Base-by-base conservation (phyloP, 2,113 vertebrate species). In the Otis tarda region DNA sequence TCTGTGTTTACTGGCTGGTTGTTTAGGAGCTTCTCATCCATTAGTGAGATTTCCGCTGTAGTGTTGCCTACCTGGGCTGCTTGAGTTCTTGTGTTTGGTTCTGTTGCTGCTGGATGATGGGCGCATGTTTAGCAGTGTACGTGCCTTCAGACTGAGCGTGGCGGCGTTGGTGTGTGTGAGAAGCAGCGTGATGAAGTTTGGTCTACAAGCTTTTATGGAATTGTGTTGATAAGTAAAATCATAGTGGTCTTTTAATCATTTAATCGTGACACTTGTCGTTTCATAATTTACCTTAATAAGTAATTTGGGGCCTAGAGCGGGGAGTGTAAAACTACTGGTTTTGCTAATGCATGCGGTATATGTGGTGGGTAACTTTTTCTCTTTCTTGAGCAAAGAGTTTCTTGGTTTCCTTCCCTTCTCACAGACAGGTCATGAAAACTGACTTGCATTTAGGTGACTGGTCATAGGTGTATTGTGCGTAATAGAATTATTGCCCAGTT, bases 1-100 rank as follows among this genome's bases (percentile, higher is more conserved):
- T 22, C 3, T 50, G 3, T 16, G 61, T 41, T 65, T 19, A 5
- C 16, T 49, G 35, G n/a, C 47, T 0, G 4, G 4, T 30, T 47
- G 24, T n/a, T 57, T 17, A 27, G 74, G 63, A 47, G 23, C 53
- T 61, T 49, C 8, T 61, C 39, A 15, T 39, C 39, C 6, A 5
- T 22, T 12, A 25, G 35, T n/a, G 23, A 61, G 56, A 8, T 87
- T 50, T 49, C 53, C 49, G 2, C 47, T n/a, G 25, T 9, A 5
- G 37, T 5, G 5, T 23, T 60, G 25, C 33, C 43, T 45, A 3
- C n/a, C 17, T 18, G 17, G 60, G 39, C 23, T 63, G 9, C 70
- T 55, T 24, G 1, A 21, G 3, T 31, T 68, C 49, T 17, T n/a
- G 13, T 24, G 64, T 18, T 19, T 25, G 19, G 17, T 57, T 24